Conservation (phyloP, 2,113 vertebrate genomes). For the Oostethus manadensis region DNA sequence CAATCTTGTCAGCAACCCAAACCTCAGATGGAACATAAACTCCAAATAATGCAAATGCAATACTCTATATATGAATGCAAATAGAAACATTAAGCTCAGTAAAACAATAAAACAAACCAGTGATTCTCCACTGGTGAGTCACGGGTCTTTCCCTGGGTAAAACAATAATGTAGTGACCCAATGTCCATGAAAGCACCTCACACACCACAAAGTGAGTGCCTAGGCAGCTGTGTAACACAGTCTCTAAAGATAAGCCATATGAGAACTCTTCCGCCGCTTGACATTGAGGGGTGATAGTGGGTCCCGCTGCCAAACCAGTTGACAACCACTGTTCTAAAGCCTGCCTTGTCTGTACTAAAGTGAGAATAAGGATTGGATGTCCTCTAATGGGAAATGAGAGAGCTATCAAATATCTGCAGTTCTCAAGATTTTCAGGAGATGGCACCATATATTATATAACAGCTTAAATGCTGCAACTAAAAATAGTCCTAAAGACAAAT, state of each 20-base stretch:
- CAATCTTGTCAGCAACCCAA: too few relatives aligned
- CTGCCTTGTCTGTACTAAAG: constrained; percentile 51
- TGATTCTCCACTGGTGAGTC: too few relatives aligned
- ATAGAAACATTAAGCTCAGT: constrained; percentile 45
- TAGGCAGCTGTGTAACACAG: too few relatives aligned
- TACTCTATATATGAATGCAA: constrained; percentile 55
- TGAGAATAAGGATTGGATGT: constrained; percentile 46
- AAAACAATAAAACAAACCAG: too few relatives aligned
- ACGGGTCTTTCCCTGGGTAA: too few relatives aligned
- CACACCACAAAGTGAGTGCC: too few relatives aligned
- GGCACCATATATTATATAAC: constrained; percentile 75
- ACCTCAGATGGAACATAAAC: constrained; percentile 27
- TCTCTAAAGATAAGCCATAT: too few relatives aligned
- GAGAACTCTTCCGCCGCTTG: too few relatives aligned
- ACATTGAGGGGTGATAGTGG: too few relatives aligned
- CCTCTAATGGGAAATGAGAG: constrained; percentile 44
- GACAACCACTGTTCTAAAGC: constrained; percentile 1
- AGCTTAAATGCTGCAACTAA: constrained; percentile 68
- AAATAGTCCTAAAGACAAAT: constrained; percentile 72
- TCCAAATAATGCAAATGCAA: constrained; percentile 61
- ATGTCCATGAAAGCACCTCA: too few relatives aligned
- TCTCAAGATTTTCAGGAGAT: constrained; percentile 80
- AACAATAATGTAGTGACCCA: too few relatives aligned
- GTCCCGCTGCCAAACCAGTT: too few relatives aligned
- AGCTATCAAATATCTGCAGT: constrained; percentile 67